phyloP scores from a whole-genome alignment of 2,113 vertebrate genomes.

The Nesogale talazaci region DNA sequence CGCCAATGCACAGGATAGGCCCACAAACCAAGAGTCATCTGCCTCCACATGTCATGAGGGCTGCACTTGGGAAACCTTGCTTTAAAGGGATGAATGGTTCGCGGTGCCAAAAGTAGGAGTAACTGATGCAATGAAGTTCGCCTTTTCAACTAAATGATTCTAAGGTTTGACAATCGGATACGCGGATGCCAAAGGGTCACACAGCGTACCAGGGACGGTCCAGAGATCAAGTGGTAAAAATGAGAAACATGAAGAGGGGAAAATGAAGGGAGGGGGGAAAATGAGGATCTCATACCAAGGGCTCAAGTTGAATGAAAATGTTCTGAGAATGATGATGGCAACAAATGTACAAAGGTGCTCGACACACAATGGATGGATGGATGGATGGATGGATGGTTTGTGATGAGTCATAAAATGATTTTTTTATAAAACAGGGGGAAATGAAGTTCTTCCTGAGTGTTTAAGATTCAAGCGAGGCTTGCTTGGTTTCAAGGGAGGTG shows the following conservation, averaged over 20 bases:
- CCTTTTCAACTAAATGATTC: neutral
- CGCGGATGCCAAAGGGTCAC: neutral
- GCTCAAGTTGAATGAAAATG: too few species aligned
- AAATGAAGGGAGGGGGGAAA: too few species aligned
- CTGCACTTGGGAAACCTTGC: neutral
- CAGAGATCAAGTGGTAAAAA: neutral
- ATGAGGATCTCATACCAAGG: too few species aligned
- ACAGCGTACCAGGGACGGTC: too few species aligned
- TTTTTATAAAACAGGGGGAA: too few species aligned
- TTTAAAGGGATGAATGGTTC: neutral
- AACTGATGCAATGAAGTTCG: accelerated
- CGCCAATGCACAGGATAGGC: too few species aligned
- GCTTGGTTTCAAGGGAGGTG: too few species aligned
- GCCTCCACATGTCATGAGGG: accelerated
- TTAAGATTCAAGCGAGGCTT: neutral
- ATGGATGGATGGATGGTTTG: too few species aligned
- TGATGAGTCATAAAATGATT: too few species aligned
- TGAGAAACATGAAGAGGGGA: neutral
- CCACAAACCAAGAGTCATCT: accelerated
- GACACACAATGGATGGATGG: too few species aligned
- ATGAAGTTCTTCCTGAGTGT: neutral
- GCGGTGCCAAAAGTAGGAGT: accelerated
- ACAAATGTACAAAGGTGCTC: too few species aligned
- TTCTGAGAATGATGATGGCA: too few species aligned
- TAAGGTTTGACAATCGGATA: neutral